Evolutionary conservation across 2,888 invertebrate species (phyloP), one percentile per base, ranked within the genome.

Genomic region (Trissoscelio sp.): DNA sequence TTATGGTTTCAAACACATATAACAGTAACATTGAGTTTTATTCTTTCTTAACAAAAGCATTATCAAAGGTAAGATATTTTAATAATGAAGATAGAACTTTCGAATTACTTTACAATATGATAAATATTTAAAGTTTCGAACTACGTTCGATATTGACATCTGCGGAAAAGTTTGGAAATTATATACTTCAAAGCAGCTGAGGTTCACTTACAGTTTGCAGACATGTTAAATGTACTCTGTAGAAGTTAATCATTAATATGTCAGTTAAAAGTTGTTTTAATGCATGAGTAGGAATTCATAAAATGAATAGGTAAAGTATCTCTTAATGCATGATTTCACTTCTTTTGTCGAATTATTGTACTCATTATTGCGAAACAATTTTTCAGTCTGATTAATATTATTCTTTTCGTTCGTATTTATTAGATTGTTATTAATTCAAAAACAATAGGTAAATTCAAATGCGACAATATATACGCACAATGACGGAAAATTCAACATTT

Each of bases 111-210:
- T 31, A 28, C 2, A 7, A 11, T 12, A 31, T 31, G 3, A 14
- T 2, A 31, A 31, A 53, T 24, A 20, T 28, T 28, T 20, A 16
- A 28, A 53, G 14, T 53, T 53, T 22, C 18, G 12, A 0, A 42
- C 18, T 57, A 20, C 37, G 7, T 39, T 0, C 7, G 0, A 64
- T 48, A 64, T 64, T 66, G 37, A 66, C 51, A 12, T 51, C 24
- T 12, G 37, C 18, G 37, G 24, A 58, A 70, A 70, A 70, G 70
- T 70, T 70, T 70, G 70, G 39, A 70, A 70, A 58, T 70, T 70
- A 58, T 57, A 46, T n/a, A 57, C 34, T 22, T 69, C 28, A 31
- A 14, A 34, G 28, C 44, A 57, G 34, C 31, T 34, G 46, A 44
- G n/a, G 46, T 55, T 44, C 12, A 18, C 31, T 66, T 22, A 51